Conservation (phyloP, 2,797 vertebrate genomes). For the Micropoecilia bifurca region DNA sequence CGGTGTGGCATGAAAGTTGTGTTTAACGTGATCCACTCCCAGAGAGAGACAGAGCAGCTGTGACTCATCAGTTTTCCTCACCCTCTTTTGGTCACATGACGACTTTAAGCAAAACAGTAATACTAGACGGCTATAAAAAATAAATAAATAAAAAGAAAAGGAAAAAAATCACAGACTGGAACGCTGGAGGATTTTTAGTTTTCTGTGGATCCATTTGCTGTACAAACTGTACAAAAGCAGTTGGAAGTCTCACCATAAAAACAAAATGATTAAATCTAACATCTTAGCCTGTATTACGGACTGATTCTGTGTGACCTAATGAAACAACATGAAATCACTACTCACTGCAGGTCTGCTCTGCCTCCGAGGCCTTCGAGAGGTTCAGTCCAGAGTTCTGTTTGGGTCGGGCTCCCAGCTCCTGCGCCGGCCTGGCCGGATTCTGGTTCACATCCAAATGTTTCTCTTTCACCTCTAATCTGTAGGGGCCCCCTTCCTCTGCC, state of each 20-base stretch:
- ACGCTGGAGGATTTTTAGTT: neutral
- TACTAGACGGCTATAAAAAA: neutral
- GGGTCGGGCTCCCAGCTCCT: constrained; percentile 77
- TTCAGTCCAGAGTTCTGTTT: constrained; percentile 74
- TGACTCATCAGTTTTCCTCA: neutral
- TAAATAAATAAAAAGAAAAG: neutral
- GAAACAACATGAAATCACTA: constrained; percentile 17
- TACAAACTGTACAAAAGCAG: neutral
- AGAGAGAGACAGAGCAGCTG: neutral
- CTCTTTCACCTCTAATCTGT: constrained; percentile 51
- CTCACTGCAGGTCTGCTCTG: constrained; percentile 71
- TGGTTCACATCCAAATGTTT: constrained; percentile 59
- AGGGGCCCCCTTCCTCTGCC: constrained; percentile 76
- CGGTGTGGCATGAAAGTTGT: neutral
- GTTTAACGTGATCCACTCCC: neutral
- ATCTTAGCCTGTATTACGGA: neutral
- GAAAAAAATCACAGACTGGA: neutral
- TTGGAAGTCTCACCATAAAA: neutral
- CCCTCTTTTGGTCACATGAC: neutral
- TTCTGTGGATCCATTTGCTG: neutral
- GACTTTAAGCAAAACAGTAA: neutral
- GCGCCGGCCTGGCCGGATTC: constrained; percentile 54
- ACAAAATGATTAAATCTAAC: neutral
- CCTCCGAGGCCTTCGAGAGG: constrained; percentile 58
- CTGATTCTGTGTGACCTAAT: neutral